Percentiles rank a stretch among this genome's conserved stretches.
phyloP scores from a whole-genome alignment of 2,888 invertebrate species.

The Drosophila putrida region DNA sequence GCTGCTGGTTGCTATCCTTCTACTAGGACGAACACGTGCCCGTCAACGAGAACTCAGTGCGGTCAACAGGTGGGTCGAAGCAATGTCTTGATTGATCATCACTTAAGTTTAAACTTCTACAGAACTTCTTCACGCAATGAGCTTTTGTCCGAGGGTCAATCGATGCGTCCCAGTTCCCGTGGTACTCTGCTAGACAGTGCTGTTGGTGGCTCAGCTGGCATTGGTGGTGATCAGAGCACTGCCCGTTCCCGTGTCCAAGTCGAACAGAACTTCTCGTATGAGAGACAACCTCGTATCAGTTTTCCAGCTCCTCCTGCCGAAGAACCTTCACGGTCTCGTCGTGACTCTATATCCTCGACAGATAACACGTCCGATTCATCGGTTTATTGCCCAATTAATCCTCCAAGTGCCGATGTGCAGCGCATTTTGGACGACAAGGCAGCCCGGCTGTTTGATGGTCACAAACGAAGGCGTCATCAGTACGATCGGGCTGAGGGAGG shows the following conservation, averaged over 20 bases:
- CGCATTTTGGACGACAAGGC: slow-evolving; percentile 84
- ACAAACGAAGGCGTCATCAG: slow-evolving; percentile 79
- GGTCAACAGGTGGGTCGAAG: slow-evolving; percentile 76
- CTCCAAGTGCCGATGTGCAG: slow-evolving; percentile 83
- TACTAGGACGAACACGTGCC: slow-evolving; percentile 82
- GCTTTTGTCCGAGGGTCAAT: slow-evolving; percentile 78
- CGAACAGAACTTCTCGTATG: slow-evolving; percentile 83
- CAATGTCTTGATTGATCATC: neutral
- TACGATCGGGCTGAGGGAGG: slow-evolving; percentile 82
- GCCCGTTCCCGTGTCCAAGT: slow-evolving; percentile 76
- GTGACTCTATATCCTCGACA: slow-evolving; percentile 81
- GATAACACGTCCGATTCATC: slow-evolving; percentile 85
- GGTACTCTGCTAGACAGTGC: slow-evolving; percentile 67
- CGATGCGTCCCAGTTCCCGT: slow-evolving; percentile 73
- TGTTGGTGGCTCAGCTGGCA: slow-evolving; percentile 32
- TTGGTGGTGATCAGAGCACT: slow-evolving; percentile 57
- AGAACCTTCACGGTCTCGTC: slow-evolving; percentile 64
- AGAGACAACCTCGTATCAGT: slow-evolving; percentile 73
- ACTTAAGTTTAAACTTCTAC: neutral
- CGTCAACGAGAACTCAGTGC: slow-evolving; percentile 70
- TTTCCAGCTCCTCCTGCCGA: slow-evolving; percentile 78
- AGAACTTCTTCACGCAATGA: slow-evolving; percentile 83
- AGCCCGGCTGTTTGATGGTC: slow-evolving; percentile 81
- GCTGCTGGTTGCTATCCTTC: slow-evolving; percentile 81
- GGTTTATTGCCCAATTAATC: slow-evolving; percentile 85